Evolutionary conservation across 2,113 vertebrate genomes (phyloP), one percentile per base, ranked within the genome.

Genomic region (Corythornis vintsioides): DNA sequence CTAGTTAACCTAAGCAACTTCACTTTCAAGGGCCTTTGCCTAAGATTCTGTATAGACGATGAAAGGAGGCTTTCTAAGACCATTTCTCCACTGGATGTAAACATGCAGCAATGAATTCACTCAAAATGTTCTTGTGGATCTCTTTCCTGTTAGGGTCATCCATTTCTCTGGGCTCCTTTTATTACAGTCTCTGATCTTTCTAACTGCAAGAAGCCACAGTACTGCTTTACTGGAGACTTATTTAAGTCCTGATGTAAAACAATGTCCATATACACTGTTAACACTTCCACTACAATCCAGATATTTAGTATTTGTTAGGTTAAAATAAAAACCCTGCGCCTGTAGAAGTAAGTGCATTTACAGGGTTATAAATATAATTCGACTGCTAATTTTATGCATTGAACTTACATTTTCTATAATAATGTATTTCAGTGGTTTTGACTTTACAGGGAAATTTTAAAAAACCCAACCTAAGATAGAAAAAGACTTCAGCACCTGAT

Each of bases 381-480:
- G 43, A 19, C 76, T 88, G 70, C 88, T 88, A 91, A 90, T 88
- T 89, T 96, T 96, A 86, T 52, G 79, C 61, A 69, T 65, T 81
- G 87, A 96, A 73, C 61, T 64, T 89, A 63, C 45, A 76, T 93
- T 94, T 95, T 97, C 57, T 67, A 60, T 88, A 95, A 96, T 94
- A 89, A 96, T 97, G 96, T 96, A 97, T 95, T 96, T 86, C 97
- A 93, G 55, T 79, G 60, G n/a, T 65, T 96, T 94, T 86, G 84
- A 81, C 57, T 95, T 64, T n/a, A 85, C 11, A 31, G 64, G 11
- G 18, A 70, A 76, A 66, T 53, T 77, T 31, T 52, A 64, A 92
- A 50, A 21, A 26, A 47, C 86, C 83, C 40, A 50, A 50, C 24
- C n/a, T 73, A 86, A 96, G 35, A 35, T 20, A 82, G 64, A 94